These are phyloP conservation scores for Bucco capensis DNA, from an alignment of 2,113 vertebrate genomes.

Conservation along the genomic window DNA sequence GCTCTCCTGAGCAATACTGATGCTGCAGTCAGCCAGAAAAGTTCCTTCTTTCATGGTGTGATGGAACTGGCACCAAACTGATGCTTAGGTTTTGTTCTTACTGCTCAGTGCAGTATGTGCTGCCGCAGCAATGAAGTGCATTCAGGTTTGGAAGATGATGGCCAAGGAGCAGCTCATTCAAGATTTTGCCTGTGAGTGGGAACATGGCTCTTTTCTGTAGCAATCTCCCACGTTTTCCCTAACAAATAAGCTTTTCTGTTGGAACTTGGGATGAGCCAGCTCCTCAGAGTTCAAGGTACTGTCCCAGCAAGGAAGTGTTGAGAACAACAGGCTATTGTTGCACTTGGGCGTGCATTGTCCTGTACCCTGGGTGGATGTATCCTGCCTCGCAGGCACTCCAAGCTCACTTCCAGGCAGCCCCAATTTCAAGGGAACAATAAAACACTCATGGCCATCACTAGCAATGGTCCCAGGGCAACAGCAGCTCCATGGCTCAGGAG, in stretches of 20 bases:
- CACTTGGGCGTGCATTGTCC: not conserved
- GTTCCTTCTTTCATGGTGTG: not conserved
- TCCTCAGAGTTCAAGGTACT: not conserved
- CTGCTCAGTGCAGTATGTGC: accelerated
- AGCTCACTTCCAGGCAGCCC: not conserved
- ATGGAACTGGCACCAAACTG: not conserved
- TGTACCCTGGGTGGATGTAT: not conserved
- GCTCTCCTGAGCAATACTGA: not conserved
- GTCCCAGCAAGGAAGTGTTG: slow-evolving; percentile 6
- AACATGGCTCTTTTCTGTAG: not conserved
- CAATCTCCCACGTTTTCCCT: not conserved
- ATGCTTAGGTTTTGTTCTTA: not conserved
- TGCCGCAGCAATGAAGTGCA: not conserved
- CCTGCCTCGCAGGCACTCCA: not conserved
- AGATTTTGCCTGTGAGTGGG: not conserved
- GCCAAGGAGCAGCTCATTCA: not conserved
- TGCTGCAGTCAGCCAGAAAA: not conserved
- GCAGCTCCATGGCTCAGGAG: not conserved
- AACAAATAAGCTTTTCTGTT: not conserved
- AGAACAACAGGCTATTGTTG: slow-evolving; percentile 40
- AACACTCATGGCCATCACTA: not conserved
- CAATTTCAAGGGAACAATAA: not conserved
- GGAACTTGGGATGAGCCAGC: not conserved
- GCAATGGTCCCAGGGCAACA: not conserved
- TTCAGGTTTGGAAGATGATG: not conserved